phyloP scores from a whole-genome alignment of 2,888 invertebrate genomes.

The Tortrix viridana region DNA sequence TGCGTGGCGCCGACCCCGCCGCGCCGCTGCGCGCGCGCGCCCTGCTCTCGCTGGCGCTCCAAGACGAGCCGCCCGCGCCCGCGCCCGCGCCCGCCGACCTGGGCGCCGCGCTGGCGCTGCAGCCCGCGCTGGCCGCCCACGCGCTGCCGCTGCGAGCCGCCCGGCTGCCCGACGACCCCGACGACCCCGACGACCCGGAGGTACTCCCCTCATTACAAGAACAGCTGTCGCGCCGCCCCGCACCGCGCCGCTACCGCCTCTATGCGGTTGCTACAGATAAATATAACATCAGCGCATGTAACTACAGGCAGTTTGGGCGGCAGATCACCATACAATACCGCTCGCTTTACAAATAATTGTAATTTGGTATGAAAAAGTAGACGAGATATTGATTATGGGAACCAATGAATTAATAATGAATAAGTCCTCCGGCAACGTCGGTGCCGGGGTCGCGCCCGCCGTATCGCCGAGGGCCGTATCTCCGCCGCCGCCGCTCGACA shows the following conservation, averaged over 20 bases:
- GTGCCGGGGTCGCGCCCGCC: background rate
- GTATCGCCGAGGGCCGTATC: background rate
- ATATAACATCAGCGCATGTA: no score
- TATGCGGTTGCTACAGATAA: no score
- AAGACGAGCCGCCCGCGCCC: constrained; percentile 8
- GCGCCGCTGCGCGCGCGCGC: constrained; percentile 24
- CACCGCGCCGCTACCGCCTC: no score
- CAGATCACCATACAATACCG: no score
- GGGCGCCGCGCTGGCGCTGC: constrained; percentile 4
- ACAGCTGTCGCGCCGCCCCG: no score
- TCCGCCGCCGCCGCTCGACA: background rate
- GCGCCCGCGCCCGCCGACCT: background rate
- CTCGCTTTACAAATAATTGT: no score
- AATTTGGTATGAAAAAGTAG: no score
- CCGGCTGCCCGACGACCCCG: background rate
- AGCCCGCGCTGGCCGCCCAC: background rate
- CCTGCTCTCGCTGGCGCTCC: constrained; percentile 5
- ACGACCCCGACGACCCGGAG: no score
- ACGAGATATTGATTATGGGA: no score
- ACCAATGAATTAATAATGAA: no score
- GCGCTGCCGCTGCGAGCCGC: constrained; percentile 15
- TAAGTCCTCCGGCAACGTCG: background rate
- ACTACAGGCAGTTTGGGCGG: no score
- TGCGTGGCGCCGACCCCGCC: constrained; percentile 7
- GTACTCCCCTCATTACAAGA: no score